Base-by-base conservation (phyloP, 2,888 invertebrate genomes). In the Tryphoninae sp. region DNA sequence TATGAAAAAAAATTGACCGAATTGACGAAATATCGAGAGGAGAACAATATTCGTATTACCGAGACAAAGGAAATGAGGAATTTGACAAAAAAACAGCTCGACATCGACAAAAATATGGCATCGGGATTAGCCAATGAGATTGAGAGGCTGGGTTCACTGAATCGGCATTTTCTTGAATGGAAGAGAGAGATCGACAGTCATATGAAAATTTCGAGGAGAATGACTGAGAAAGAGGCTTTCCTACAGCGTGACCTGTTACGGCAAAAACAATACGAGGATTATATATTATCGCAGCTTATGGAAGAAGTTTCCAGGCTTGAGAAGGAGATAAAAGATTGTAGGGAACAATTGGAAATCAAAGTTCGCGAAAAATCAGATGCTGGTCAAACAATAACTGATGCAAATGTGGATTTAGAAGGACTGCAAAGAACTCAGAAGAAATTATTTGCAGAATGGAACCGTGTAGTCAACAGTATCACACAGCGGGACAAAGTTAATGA, bases 321-420 rank as follows among this genome's bases (percentile, higher is more conserved):
- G 88, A 93, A 93, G 0, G 95, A 96, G 88, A 89, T 95, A 71
- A 94, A 94, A 83, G 92, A 94, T 84, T 93, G 95, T 83, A 92
- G 94, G 68, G 94, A 95, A 84, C 96, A 96, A 88, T 89, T 95
- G 26, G 92, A 94, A 16, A 93, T 95, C 1, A 96, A 96, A 89
- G 94, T 94, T 64, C 92, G 92, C 3, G 95, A 96, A 86, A 94
- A 95, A 88, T 94, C 94, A 80, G 90, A 92, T 13, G 87, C 94
- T 16, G 93, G 93, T 53, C 93, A 93, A 86, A 92, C 95, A 89
- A 94, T 96, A 40, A 94, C 95, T 0, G 93, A 95, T 82, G 95
- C 95, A n/a, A 95, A 95, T 81, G 94, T 95, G 0, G 96, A 96
- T 88, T 92, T 96, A 23, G 95, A 96, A 88, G 95, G 94, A 23